Evolutionary conservation across 2,797 vertebrate genomes (phyloP), one percentile per base, ranked within the genome.

Genomic region (Gila robusta): DNA sequence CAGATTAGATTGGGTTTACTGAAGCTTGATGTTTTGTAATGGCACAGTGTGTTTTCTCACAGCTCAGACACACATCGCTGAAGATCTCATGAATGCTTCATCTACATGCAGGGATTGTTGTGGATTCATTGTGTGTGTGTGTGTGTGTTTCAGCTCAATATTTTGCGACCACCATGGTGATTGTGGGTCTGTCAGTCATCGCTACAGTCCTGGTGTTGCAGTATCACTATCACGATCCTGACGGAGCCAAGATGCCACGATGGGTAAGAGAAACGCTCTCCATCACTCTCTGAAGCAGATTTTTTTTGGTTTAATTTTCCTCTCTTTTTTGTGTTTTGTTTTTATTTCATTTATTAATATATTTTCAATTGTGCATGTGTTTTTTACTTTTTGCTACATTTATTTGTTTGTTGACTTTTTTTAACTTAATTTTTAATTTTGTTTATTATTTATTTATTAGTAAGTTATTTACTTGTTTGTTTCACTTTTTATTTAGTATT

Each of bases 81-180:
- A 82, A 62, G 54, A 73, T 62, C 52, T 82, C 81, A 82, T 59
- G 17, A 82, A 44, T 73, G 12, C n/a, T 35, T 56, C 26, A 47
- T 35, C 26, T 23, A 2, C 70, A 83, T 19, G 0, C 49, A 39
- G 21, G 23, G 79, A 23, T 16, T 32, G 14, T 19, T 17, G 41
- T 52, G 47, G 10, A 39, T 52, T 81, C 44, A 37, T 6, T 54
- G 35, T 54, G 64, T 9, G 23, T 78, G 7, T 64, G 81, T 83
- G 41, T 82, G 62, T 73, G 28, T 71, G 39, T 89, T 93, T 39
- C 89, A 96, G 96, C 94, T 79, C 89, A 95, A 86, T 96, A 96
- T 84, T 96, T 96, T 91, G 94, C 95, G 78, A 94, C 93, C n/a
- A 96, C 93, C 26, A 95, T 96, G 95, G 92, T 95, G 73, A 96